Percentiles rank a stretch among this genome's conserved stretches.
phyloP scores from a whole-genome alignment of 1,140 invertebrate genomes.

The Helicoverpa armigera region DNA sequence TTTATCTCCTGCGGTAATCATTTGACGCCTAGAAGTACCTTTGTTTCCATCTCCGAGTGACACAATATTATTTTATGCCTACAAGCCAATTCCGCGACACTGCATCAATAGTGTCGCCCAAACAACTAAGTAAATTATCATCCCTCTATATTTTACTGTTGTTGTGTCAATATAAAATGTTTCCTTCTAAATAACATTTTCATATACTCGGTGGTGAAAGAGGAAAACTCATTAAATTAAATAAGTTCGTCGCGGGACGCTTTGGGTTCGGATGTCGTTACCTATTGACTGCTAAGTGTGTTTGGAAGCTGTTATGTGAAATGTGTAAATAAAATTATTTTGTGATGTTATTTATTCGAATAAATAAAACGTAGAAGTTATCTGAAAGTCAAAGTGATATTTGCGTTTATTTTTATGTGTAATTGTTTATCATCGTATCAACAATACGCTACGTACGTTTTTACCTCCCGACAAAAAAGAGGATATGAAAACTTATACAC shows the following conservation, averaged over 20 bases:
- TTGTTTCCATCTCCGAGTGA: not conserved
- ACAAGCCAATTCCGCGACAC: not conserved
- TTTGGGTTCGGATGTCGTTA: not conserved
- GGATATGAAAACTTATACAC: too few relatives aligned
- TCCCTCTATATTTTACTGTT: too few relatives aligned
- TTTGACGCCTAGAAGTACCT: too few relatives aligned
- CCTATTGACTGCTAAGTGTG: not conserved
- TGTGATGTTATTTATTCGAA: not conserved
- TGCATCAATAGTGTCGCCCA: not conserved
- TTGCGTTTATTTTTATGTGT: not conserved
- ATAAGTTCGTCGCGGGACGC: not conserved
- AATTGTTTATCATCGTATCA: not conserved
- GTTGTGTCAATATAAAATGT: too few relatives aligned
- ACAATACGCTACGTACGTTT: too few relatives aligned
- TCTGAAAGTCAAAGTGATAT: not conserved
- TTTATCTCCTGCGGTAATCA: too few relatives aligned
- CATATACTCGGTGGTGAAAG: not conserved
- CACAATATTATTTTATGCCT: not conserved
- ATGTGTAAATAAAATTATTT: not conserved
- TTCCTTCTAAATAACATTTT: not conserved
- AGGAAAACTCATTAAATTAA: not conserved
- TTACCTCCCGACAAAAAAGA: too few relatives aligned
- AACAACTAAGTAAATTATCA: not conserved
- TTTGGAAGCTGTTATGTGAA: not conserved
- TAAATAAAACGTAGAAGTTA: not conserved